Base-by-base conservation (phyloP, 2,888 invertebrate genomes). In the Mimas tiliae region DNA sequence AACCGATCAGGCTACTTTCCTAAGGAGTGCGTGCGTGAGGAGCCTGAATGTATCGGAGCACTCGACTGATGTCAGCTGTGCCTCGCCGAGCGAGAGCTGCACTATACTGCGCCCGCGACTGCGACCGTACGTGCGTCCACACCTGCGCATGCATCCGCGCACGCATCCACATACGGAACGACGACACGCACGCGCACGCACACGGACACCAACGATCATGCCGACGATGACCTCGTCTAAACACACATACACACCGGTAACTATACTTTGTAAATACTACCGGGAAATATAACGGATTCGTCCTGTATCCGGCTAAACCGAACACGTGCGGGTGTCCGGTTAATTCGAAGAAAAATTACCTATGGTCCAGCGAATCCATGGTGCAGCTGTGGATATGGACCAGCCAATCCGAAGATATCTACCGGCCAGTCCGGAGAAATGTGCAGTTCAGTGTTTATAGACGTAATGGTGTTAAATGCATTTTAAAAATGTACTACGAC, bases 1-100 rank as follows among this genome's bases (percentile, higher is more conserved):
- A 89, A 88, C 79, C 87, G 94, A 1, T 88, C 92, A 6, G 97
- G 97, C 16, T 97, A 96, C 86, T 97, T 97, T 87, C 97, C 97
- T 3, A 96, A 96, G 84, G 96, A 96, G 73, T 97, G 96, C 88
- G 97, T 97, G 62, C 94, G 94, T 62, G 95, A 95, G 85, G 95
- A 95, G 78, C 94, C 94, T 1, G 93, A 94, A 76, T 93, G 91
- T 64, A 90, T 93, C 75, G 93, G 93, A 16, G 89, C 90, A 78
- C 84, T 93, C 3, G 94, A 93, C 90, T 94, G 93, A 94, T 93
- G 93, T 77, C 86, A 86, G 85, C 88, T 86, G 68, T 92, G 91
- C 86, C 88, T 85, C 89, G 90, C 89, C 84, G 87, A 86, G 87
- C 90, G 91, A 84, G 89, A 87, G 84, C 78, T 81, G 72, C 86